Evolutionary conservation across 2,888 invertebrate species (phyloP), one percentile per base, ranked within the genome.

Genomic region (Sabellastarte sp.): DNA sequence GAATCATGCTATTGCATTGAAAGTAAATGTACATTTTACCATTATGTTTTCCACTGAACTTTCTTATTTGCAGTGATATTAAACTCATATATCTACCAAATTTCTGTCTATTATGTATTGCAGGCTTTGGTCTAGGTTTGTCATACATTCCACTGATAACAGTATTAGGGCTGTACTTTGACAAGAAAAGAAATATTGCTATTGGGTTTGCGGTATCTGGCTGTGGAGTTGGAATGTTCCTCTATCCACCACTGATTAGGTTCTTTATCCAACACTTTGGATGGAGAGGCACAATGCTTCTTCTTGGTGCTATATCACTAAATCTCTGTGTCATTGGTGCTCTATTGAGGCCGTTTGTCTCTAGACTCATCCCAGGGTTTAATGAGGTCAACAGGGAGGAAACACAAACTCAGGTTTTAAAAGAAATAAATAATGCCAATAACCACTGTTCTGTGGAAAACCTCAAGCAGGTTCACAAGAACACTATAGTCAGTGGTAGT

Each of bases 181-280:
- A 72, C 31, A 67, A 70, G 55, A 63, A 64, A 30, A 64, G 75
- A 26, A 66, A 71, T 10, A 55, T 76, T 0, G 77, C 77, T 4
- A 64, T 73, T 0, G 77, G 76, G 2, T 66, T 77, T 10, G 73
- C 76, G 0, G 72, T 71, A 4, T 71, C 75, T 2, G 77, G 77
- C 2, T 69, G 71, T 4, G 76, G 77, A 3, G 56, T 76, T 53
- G 77, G 77, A 1, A 74, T 73, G 55, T 73, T 76, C 57, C 30
- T 73, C 3, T 74, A 69, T 41, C 77, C 77, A 1, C 70, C 73
- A 0, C 4, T 77, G 4, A 75, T 75, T 29, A 69, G 74, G 3
- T 59, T 51, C 53, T 59, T 76, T 4, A 71, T 69, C n/a, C 63
- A 73, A 50, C 30, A 10, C 3, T 77, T 67, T 60, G 73, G 73